These are phyloP conservation scores for Leptocoma aspasia DNA, from an alignment of 2,113 vertebrate species.

Conservation along the genomic window DNA sequence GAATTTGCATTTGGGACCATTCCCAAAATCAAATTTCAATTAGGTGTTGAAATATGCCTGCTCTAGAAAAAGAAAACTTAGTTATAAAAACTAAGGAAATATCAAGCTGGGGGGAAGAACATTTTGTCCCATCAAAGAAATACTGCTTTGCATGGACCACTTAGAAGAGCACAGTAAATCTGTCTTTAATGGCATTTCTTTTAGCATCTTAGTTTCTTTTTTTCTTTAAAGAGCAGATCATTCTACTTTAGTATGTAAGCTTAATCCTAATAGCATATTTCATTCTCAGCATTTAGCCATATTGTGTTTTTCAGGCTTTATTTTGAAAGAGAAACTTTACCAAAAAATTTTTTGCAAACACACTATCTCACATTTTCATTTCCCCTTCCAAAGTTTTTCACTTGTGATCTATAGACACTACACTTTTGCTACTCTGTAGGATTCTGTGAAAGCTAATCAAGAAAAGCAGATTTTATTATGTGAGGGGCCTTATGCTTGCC, in stretches of 20 bases:
- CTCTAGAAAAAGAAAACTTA: neutral
- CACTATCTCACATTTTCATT: neutral
- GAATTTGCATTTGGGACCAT: neutral
- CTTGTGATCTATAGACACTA: neutral
- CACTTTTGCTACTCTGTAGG: neutral
- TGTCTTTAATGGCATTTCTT: neutral
- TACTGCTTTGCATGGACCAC: neutral
- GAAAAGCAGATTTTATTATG: neutral
- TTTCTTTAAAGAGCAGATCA: neutral
- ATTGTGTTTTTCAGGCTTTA: neutral
- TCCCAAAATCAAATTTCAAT: neutral
- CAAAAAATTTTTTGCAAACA: neutral
- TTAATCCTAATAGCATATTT: neutral
- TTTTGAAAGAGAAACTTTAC: neutral
- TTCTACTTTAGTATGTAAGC: neutral
- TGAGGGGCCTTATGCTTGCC: neutral
- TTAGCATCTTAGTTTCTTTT: neutral
- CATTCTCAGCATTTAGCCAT: neutral
- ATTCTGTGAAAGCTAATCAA: neutral
- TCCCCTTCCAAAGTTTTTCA: neutral
- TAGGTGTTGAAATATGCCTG: neutral
- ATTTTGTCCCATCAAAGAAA: neutral
- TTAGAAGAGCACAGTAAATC: neutral
- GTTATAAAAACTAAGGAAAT: neutral
- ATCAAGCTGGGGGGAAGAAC: neutral